Evolutionary conservation across 2,113 vertebrate genomes (phyloP).

Genomic region (Crotophaga sulcirostris): DNA sequence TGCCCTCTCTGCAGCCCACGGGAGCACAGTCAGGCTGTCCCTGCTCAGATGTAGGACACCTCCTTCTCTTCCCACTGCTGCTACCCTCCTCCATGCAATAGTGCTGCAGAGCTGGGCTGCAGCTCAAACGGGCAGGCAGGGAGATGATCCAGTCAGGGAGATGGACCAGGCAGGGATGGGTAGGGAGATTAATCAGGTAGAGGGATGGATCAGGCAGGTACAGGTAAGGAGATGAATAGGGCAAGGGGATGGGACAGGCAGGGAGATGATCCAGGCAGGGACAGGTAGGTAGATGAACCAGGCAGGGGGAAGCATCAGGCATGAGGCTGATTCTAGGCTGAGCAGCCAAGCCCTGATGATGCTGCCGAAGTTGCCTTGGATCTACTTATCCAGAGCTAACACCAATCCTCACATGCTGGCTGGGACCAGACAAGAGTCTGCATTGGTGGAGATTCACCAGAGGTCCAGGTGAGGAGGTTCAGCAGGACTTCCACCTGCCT

Average conservation of each 20-base stretch:
- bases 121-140: background rate
- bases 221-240: no score
- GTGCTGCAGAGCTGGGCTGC: accelerated
- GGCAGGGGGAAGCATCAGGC: background rate
- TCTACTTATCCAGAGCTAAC: background rate
- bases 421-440: background rate
- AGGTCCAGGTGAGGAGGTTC: background rate
- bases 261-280: background rate
- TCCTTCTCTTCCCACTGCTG: background rate
- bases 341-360: background rate
- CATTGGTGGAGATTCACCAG: accelerated
- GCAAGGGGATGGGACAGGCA: no score
- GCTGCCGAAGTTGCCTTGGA: background rate
- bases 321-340: background rate
- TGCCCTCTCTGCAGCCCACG: background rate
- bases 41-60: accelerated
- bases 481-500: background rate
- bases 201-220: background rate
- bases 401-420: accelerated
- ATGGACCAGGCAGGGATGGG: background rate
- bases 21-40: background rate
- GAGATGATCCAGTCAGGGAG: no score
- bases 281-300: background rate
- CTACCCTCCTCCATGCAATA: accelerated
- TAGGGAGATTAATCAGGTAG: no score